phyloP scores from a whole-genome alignment of 2,888 invertebrate species.

The Sesamia inferens region DNA sequence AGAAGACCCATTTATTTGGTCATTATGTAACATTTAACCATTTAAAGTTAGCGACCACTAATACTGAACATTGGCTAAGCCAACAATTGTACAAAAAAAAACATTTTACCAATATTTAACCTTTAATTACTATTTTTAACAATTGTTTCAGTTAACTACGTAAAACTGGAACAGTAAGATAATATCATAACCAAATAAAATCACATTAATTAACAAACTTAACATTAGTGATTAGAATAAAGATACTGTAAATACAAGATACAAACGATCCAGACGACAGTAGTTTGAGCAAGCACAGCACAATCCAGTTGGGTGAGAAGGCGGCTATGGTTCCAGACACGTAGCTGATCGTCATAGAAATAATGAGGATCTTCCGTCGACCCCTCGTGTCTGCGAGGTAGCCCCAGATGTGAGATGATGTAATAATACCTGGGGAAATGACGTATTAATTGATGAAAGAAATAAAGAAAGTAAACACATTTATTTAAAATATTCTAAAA shows the following conservation, averaged over 20 bases:
- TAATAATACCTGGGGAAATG: conserved; percentile 82
- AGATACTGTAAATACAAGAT: neutral
- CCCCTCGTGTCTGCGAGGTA: conserved; percentile 83
- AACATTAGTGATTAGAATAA: neutral
- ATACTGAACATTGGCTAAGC: too few relatives aligned
- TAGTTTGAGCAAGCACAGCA: conserved; percentile 90
- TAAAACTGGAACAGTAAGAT: too few relatives aligned
- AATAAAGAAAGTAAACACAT: too few relatives aligned
- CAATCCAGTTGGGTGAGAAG: conserved; percentile 90
- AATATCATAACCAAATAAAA: too few relatives aligned
- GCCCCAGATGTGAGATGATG: conserved; percentile 84
- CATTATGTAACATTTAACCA: too few relatives aligned
- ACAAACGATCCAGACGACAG: conserved; percentile 91
- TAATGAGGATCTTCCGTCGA: conserved; percentile 73
- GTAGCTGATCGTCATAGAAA: conserved; percentile 84
- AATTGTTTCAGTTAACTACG: too few relatives aligned
- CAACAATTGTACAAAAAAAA: too few relatives aligned
- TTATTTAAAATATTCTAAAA: too few relatives aligned
- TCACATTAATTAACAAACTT: neutral
- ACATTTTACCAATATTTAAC: too few relatives aligned
- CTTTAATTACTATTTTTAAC: too few relatives aligned
- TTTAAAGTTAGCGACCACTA: too few relatives aligned
- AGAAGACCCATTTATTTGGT: too few relatives aligned
- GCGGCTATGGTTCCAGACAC: conserved; percentile 87
- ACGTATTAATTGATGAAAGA: neutral